Evolutionary conservation across 2,113 vertebrate species (phyloP), one percentile per base, ranked within the genome.

Genomic region (Phalacrocorax carbo): DNA sequence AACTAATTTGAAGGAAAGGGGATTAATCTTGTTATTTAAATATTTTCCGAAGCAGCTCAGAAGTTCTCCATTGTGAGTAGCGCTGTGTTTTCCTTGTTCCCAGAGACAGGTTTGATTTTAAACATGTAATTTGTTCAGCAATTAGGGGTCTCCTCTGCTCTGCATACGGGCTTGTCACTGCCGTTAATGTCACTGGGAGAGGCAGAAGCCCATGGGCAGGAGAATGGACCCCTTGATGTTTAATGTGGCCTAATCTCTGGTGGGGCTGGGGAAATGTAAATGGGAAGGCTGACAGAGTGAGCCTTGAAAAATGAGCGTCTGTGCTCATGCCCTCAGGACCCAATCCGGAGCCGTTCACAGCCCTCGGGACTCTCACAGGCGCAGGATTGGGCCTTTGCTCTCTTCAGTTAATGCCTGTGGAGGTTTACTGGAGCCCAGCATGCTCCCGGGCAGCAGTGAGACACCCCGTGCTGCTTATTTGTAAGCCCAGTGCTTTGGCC

Each of bases 241-340:
- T 88, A 92, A 94, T 81, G 89, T 88, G 93, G 65, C 92, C 92
- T 93, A 40, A 94, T 93, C 96, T 96, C 93, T 57, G 76, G 77
- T 21, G 18, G 92, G 76, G 86, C 90, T 88, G 94, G 66, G 16
- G 64, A 91, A 71, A 96, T 88, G 93, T 48, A 90, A 94, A 95
- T 92, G 94, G 95, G 94, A 91, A 87, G 86, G 77, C 40, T 91
- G 3, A 10, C 4, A 66, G 93, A 94, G 95, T 65, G 79, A 93
- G 91, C 91, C 55, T 96, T 96, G 94, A 96, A 92, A 96, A 97
- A 92, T 89, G 82, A 97, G 80, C 44, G 58, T 95, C 93, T 94
- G 90, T 42, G 55, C 86, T 93, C 49, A 2, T 46, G 75, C 94
- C 78, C 14, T 93, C 95, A 89, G 90, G 86, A 85, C 77, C 93